Conservation (phyloP, 2,797 vertebrate species). For the Sebastes glaucus region DNA sequence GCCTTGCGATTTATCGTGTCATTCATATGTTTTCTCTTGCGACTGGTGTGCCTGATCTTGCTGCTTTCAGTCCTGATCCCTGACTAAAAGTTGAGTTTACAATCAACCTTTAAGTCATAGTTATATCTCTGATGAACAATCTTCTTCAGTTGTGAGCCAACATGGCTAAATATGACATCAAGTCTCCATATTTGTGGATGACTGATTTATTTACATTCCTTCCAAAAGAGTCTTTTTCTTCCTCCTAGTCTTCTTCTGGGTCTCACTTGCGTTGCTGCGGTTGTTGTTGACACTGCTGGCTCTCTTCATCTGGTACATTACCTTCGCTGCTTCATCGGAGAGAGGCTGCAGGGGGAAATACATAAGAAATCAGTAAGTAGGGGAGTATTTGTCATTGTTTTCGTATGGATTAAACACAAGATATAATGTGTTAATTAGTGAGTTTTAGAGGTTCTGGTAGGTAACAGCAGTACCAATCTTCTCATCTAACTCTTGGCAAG, state of each 20-base stretch:
- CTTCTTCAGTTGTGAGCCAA: not conserved
- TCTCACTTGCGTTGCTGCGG: not conserved
- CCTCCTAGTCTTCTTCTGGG: not conserved
- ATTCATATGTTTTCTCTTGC: too few relatives aligned
- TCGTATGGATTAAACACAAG: not conserved
- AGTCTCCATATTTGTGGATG: not conserved
- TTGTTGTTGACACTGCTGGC: constrained; percentile 61
- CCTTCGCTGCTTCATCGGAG: constrained; percentile 81
- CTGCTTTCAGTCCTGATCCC: not conserved
- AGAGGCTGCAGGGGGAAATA: constrained; percentile 56
- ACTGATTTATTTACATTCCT: not conserved
- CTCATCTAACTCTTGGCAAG: too few relatives aligned
- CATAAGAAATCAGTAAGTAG: not conserved
- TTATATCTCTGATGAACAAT: not conserved
- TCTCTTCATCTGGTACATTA: constrained; percentile 83
- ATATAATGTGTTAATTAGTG: not conserved
- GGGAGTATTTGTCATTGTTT: not conserved
- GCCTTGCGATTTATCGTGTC: too few relatives aligned
- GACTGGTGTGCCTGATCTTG: not conserved
- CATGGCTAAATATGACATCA: not conserved
- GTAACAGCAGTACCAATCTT: not conserved
- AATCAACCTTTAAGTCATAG: not conserved
- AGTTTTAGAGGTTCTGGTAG: not conserved
- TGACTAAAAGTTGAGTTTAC: not conserved
- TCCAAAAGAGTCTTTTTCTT: not conserved